phyloP scores from a whole-genome alignment of 1,140 invertebrate genomes.

The Pentalonia nigronervosa region DNA sequence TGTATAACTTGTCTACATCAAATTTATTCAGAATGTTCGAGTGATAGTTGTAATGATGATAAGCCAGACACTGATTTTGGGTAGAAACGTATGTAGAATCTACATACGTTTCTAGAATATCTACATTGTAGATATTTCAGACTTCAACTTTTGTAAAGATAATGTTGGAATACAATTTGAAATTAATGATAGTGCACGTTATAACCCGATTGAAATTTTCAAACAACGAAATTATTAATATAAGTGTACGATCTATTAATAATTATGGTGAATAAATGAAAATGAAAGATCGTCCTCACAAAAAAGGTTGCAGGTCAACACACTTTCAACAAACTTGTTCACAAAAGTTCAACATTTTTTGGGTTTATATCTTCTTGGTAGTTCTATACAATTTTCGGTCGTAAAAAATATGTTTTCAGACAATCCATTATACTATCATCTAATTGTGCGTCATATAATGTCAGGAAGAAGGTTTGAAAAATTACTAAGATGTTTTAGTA shows the following conservation, averaged over 20 bases:
- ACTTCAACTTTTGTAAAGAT: not conserved
- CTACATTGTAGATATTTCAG: too few relatives aligned
- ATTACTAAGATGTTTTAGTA: constrained; percentile 21
- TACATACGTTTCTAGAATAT: too few relatives aligned
- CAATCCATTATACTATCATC: too few relatives aligned
- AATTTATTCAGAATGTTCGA: not conserved
- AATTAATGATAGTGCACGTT: not conserved
- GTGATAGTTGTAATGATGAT: not conserved
- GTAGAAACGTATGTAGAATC: not conserved
- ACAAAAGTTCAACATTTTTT: constrained; percentile 7
- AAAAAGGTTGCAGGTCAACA: not conserved
- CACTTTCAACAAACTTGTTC: not conserved
- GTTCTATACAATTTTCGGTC: not conserved
- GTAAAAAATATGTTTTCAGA: constrained; percentile 20
- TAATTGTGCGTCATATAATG: constrained; percentile 12
- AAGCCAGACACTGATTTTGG: not conserved
- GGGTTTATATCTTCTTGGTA: not conserved
- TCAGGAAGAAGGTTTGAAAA: constrained; percentile 29
- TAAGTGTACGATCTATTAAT: not conserved
- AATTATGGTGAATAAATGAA: not conserved
- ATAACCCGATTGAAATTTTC: constrained; percentile 1
- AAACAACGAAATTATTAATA: not conserved
- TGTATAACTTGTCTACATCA: too few relatives aligned
- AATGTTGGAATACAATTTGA: not conserved
- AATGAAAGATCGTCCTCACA: not conserved